These are phyloP conservation scores for Halcyon chelicuti DNA, from an alignment of 2,797 vertebrate genomes.

Conservation along the genomic window DNA sequence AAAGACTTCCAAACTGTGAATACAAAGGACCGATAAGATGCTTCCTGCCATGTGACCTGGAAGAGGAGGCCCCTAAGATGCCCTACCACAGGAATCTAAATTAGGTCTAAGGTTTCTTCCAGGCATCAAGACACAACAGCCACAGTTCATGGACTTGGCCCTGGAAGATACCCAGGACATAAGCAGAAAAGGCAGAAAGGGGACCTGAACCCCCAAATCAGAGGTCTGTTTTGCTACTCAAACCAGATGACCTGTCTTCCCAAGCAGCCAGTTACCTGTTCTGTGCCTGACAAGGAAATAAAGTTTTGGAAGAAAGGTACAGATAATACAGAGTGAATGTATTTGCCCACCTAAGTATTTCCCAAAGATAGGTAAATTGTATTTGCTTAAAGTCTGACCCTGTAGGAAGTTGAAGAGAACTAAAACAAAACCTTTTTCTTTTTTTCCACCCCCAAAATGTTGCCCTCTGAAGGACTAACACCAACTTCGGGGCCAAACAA, in stretches of 20 bases:
- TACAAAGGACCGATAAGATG: background rate
- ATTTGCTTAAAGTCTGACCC: background rate
- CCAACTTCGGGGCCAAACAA: fast-evolving
- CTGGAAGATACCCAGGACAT: background rate
- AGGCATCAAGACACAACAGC: background rate
- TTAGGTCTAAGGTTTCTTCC: background rate
- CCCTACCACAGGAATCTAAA: background rate
- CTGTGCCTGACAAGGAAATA: background rate
- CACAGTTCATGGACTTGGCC: background rate
- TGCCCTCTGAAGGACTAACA: background rate
- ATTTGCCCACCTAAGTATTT: background rate
- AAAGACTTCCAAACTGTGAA: background rate
- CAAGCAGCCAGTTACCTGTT: background rate
- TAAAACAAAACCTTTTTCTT: background rate
- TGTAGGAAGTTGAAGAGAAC: background rate
- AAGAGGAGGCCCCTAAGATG: background rate
- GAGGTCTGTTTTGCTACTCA: background rate
- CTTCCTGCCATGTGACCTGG: background rate
- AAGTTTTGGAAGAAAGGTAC: background rate
- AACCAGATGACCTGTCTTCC: background rate
- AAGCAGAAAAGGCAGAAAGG: background rate
- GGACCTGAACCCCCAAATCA: background rate
- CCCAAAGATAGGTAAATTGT: background rate
- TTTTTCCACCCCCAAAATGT: background rate
- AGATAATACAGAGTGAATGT: background rate